Base-by-base conservation (phyloP, 2,797 vertebrate species). In the Pempheris klunzingeri region DNA sequence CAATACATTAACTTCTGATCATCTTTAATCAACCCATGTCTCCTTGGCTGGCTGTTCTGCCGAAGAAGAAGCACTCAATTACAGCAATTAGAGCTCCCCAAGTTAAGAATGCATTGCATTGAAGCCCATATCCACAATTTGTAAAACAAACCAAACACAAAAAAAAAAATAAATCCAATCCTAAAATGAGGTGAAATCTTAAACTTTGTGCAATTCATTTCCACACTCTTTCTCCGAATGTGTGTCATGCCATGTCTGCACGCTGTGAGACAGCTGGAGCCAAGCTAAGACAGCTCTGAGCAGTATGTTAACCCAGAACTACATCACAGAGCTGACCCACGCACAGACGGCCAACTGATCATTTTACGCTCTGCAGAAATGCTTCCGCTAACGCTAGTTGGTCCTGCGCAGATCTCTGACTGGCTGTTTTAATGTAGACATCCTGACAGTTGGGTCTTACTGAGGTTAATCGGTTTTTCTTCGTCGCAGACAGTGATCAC, bases 321-420 rank as follows among this genome's bases (percentile, higher is more conserved):
- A 69, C 64, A 81, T 70, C 74, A 65, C 62, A 82, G 77, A 60
- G 58, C 46, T 87, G 88, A 88, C 90, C 88, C 77, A 90, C 76
- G 87, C 85, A 72, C 74, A 79, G 71, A 75, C 47, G 50, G 86
- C 80, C 82, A 68, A 7, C 8, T 67, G 71, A 72, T 85, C 52
- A 67, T 74, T 74, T 74, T 34, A 66, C 63, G 62, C 57, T 26
- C 30, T 14, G 55, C 58, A 53, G n/a, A n/a, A n/a, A n/a, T n/a
- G n/a, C n/a, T n/a, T n/a, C n/a, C n/a, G n/a, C n/a, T n/a, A n/a
- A n/a, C n/a, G n/a, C n/a, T 38, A 13, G 39, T 32, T n/a, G 28
- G 20, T 36, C 46, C 22, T 38, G 9, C 17, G 13, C 20, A 54
- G 30, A 72, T 52, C 22, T 63, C 5, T 43, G 5, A 17, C 58